Evolutionary conservation across 2,797 vertebrate species (phyloP).

Genomic region (Scolopax rusticola): DNA sequence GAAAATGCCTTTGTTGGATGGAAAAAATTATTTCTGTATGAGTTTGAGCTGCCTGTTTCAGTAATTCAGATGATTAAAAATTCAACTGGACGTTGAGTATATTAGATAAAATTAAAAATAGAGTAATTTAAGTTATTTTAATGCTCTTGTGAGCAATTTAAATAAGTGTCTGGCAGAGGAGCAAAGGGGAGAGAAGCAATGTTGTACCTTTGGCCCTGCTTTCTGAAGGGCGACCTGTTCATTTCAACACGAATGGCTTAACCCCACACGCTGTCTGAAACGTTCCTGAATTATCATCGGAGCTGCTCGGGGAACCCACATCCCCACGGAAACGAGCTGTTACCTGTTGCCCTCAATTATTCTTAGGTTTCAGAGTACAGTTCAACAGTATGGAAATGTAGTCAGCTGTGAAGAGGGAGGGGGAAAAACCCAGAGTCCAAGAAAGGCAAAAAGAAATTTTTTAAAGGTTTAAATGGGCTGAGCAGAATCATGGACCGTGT

Average conservation of each 20-base stretch:
- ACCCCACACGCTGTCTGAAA: fast-evolving
- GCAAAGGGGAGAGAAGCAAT: background rate
- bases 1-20: background rate
- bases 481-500: background rate
- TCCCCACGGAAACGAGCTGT: background rate
- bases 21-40: background rate
- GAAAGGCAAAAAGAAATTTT: background rate
- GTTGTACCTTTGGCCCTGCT: background rate
- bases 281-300: background rate
- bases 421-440: background rate
- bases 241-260: fast-evolving
- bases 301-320: background rate
- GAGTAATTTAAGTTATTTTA: background rate
- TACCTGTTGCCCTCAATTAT: slow-evolving; percentile 42
- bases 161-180: background rate
- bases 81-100: background rate
- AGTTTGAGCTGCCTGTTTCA: background rate
- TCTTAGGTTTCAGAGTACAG: background rate
- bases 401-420: background rate
- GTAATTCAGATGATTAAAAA: slow-evolving; percentile 10
- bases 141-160: background rate
- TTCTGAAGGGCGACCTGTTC: background rate
- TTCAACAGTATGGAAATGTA: background rate
- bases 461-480: background rate
- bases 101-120: background rate